Evolutionary conservation across 2,888 invertebrate species (phyloP).

Genomic region (Siphlonurus alternatus): DNA sequence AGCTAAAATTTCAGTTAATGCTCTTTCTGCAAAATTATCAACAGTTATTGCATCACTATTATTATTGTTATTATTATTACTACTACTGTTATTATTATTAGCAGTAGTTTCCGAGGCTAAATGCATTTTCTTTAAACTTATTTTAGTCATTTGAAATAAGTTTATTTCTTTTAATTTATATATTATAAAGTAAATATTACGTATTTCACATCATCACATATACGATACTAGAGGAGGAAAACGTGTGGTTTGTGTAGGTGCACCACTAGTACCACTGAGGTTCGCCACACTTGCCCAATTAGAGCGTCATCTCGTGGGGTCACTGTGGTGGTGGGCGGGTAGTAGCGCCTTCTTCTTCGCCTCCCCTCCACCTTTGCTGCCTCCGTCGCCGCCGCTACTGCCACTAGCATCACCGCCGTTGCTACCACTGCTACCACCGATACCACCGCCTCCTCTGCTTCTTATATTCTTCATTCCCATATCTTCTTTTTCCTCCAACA

Average conservation of each 20-base stretch:
- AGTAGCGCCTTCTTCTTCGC: background rate
- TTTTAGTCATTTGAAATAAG: background rate
- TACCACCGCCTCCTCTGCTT: background rate
- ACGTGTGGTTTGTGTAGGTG: background rate
- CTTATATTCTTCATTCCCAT: background rate
- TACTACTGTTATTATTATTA: background rate
- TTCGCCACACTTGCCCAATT: conserved; percentile 6
- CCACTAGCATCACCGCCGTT: background rate
- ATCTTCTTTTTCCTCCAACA: background rate
- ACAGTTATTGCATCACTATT: conserved; percentile 39
- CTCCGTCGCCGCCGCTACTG: background rate
- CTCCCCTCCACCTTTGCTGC: background rate
- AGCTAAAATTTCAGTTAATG: conserved; percentile 65
- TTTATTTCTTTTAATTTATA: background rate
- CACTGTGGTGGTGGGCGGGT: background rate
- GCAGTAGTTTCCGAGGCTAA: conserved; percentile 10
- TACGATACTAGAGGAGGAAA: background rate
- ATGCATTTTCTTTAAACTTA: conserved; percentile 9
- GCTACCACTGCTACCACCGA: background rate
- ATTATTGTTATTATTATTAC: background rate
- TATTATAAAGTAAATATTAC: background rate
- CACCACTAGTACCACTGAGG: conserved; percentile 1
- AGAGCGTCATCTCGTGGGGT: conserved; percentile 5
- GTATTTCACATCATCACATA: background rate
- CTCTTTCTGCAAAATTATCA: conserved; percentile 65